phyloP scores from a whole-genome alignment of 2,888 invertebrate species.

The Cryptocheilus praepositus region DNA sequence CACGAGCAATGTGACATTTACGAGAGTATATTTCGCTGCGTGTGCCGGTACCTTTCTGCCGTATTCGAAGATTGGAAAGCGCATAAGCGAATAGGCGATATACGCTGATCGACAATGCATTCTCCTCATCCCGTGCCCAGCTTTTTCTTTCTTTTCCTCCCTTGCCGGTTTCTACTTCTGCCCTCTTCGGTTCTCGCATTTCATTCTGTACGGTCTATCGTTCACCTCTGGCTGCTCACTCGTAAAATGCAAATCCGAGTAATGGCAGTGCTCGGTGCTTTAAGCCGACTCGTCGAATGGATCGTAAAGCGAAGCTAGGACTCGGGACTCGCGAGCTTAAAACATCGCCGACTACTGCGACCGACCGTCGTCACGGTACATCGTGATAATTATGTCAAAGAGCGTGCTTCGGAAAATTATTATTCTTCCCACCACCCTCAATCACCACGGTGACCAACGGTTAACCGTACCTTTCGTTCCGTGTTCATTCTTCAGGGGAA shows the following conservation, averaged over 20 bases:
- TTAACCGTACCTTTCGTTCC: not conserved
- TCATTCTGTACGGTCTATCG: conserved; percentile 27
- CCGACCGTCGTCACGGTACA: conserved; percentile 24
- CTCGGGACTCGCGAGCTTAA: not conserved
- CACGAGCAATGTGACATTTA: too few species aligned
- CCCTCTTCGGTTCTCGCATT: conserved; percentile 24
- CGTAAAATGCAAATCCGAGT: conserved; percentile 67
- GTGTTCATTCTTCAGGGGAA: not conserved
- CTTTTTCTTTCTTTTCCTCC: conserved; percentile 8
- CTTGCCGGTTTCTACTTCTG: conserved; percentile 24
- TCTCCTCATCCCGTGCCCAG: not conserved
- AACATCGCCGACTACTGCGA: conserved; percentile 37
- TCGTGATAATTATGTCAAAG: conserved; percentile 59
- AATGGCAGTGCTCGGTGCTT: conserved; percentile 58
- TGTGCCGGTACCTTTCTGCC: too few species aligned
- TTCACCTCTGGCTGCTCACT: conserved; percentile 52
- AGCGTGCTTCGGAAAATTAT: conserved; percentile 34
- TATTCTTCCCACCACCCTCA: conserved; percentile 15
- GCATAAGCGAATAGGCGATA: too few species aligned
- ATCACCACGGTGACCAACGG: not conserved
- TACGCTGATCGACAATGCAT: too few species aligned
- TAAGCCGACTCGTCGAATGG: conserved; percentile 58
- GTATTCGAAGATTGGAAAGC: too few species aligned
- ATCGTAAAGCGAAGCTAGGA: conserved; percentile 55
- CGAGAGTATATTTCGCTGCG: too few species aligned